A percentile compares a stretch with the other conserved stretches of the same genome.
phyloP scores from a whole-genome alignment of 2,888 invertebrate species.

The Patella caerulea region DNA sequence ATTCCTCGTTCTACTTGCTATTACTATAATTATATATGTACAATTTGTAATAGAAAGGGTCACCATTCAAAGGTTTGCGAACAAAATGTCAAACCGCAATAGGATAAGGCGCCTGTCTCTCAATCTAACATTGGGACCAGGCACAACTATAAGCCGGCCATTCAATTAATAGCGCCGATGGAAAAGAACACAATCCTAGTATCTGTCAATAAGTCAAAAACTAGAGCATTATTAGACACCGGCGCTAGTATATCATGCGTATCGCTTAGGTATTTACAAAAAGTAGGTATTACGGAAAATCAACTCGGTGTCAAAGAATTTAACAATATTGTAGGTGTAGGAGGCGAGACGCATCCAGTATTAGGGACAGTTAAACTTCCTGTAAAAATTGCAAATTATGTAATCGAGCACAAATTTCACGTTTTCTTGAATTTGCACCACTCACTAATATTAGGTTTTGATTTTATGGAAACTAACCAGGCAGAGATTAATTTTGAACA shows the following conservation, averaged over 20 bases:
- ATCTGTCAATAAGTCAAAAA: neutral
- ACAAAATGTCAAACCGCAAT: neutral
- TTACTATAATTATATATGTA: neutral
- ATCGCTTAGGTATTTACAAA: neutral
- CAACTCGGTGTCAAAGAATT: neutral
- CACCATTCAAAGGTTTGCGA: neutral
- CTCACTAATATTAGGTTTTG: slow-evolving; percentile 27
- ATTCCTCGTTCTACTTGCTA: neutral
- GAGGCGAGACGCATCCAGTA: slow-evolving; percentile 16
- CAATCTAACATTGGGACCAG: neutral
- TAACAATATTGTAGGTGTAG: slow-evolving; percentile 16
- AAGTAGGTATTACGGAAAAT: neutral
- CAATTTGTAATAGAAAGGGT: neutral
- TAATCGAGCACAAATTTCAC: slow-evolving; percentile 17
- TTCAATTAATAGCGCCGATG: neutral
- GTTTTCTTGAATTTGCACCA: slow-evolving; percentile 13
- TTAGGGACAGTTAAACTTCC: slow-evolving; percentile 19
- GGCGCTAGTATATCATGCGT: neutral
- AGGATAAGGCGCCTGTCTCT: neutral
- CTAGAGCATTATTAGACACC: neutral
- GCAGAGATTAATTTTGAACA: slow-evolving; percentile 29
- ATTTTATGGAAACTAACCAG: slow-evolving; percentile 32
- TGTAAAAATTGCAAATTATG: slow-evolving; percentile 4
- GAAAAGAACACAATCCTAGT: neutral
- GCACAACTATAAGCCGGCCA: neutral